These are phyloP conservation scores for Eumaeus atala DNA, from an alignment of 1,140 invertebrate genomes.

Conservation along the genomic window DNA sequence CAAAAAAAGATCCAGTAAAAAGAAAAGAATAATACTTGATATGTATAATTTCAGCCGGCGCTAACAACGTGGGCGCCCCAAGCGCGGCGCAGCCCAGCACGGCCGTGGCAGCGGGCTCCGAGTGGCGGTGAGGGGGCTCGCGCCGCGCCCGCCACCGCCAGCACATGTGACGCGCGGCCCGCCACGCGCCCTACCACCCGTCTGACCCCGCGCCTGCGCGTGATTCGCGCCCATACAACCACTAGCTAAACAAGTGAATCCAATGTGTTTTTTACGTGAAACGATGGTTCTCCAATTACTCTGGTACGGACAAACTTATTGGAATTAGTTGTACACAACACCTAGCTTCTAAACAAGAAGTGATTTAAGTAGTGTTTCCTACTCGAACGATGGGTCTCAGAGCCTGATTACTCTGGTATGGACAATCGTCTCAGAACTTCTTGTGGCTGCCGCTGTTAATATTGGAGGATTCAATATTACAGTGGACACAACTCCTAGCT, in stretches of 20 bases:
- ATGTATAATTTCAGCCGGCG: slow-evolving; percentile 26
- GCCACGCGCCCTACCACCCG: neutral
- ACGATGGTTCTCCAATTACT: too few relatives aligned
- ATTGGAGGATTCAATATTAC: too few relatives aligned
- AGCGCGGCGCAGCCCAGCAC: slow-evolving; percentile 47
- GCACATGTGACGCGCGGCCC: slow-evolving; percentile 16
- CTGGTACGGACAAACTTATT: too few relatives aligned
- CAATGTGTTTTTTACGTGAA: too few relatives aligned
- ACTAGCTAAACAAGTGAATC: neutral
- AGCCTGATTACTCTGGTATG: too few relatives aligned
- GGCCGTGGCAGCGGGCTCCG: slow-evolving; percentile 49
- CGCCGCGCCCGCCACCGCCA: slow-evolving; percentile 19
- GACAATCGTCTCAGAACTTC: neutral
- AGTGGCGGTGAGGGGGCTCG: slow-evolving; percentile 54
- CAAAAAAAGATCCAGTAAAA: too few relatives aligned
- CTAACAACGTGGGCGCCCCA: slow-evolving; percentile 29
- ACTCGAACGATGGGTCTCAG: too few relatives aligned
- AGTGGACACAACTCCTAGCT: too few relatives aligned
- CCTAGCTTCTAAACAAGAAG: too few relatives aligned
- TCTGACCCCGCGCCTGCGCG: neutral
- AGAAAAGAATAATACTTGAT: neutral
- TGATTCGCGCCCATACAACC: neutral
- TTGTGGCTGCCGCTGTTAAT: too few relatives aligned
- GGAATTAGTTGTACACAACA: too few relatives aligned
- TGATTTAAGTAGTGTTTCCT: too few relatives aligned